phyloP scores from a whole-genome alignment of 1,140 invertebrate genomes.

The Tribolium castaneum region DNA sequence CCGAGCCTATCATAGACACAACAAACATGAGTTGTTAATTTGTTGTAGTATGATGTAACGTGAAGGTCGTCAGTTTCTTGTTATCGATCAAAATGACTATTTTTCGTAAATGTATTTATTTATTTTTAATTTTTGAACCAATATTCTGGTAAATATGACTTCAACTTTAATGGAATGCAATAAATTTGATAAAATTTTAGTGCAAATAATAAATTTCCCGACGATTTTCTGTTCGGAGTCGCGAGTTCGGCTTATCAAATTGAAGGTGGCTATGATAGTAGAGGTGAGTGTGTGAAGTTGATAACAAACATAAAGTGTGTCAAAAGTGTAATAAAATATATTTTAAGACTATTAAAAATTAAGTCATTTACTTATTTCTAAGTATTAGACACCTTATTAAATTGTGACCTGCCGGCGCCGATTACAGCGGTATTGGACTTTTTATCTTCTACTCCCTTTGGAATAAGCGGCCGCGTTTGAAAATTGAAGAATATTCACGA shows the following conservation, averaged over 20 bases:
- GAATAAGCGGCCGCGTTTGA: too few relatives aligned
- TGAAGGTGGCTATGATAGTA: constrained; percentile 62
- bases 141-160: not conserved
- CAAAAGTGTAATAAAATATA: too few relatives aligned
- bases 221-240: constrained; percentile 57
- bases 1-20: not conserved
- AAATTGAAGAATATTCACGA: too few relatives aligned
- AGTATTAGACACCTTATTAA: too few relatives aligned
- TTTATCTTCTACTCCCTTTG: too few relatives aligned
- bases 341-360: too few relatives aligned
- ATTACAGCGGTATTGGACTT: too few relatives aligned
- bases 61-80: not conserved
- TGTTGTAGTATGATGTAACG: not conserved
- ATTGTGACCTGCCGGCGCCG: too few relatives aligned
- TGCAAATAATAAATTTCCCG: constrained; percentile 58
- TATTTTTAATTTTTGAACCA: not conserved
- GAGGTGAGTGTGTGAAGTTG: constrained; percentile 50
- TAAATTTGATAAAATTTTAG: not conserved
- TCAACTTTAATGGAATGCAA: not conserved
- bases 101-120: not conserved
- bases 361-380: too few relatives aligned
- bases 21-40: not conserved
- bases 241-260: constrained; percentile 61
- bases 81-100: not conserved
- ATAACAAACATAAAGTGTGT: too few relatives aligned